Conservation (phyloP, 1,140 invertebrate genomes). For the Zaprionus davidi region DNA sequence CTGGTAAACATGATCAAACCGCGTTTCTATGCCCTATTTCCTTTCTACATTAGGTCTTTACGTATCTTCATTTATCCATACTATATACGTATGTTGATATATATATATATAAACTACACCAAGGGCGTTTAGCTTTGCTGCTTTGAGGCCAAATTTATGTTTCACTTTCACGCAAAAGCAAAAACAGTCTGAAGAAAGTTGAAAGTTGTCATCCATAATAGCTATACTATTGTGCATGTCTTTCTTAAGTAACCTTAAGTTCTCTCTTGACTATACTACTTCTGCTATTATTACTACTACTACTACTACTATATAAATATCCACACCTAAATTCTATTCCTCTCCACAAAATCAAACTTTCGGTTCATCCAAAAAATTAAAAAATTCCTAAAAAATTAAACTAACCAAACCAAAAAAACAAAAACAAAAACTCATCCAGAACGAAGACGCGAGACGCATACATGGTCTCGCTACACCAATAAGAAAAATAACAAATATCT, state of each 20-base stretch:
- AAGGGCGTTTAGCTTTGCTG: slow-evolving; percentile 63
- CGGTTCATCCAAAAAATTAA: slow-evolving; percentile 63
- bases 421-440: slow-evolving; percentile 77
- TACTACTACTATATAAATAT: slow-evolving; percentile 41
- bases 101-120: slow-evolving; percentile 23
- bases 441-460: slow-evolving; percentile 84
- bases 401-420: slow-evolving; percentile 55
- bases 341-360: slow-evolving; percentile 63
- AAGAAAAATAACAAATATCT: slow-evolving; percentile 84
- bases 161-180: slow-evolving; percentile 46
- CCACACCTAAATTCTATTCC: slow-evolving; percentile 80
- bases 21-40: neutral
- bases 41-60: slow-evolving; percentile 46
- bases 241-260: slow-evolving; percentile 44
- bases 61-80: slow-evolving; percentile 36
- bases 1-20: slow-evolving; percentile 70
- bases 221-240: slow-evolving; percentile 55
- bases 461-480: slow-evolving; percentile 84
- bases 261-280: slow-evolving; percentile 27
- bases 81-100: slow-evolving; percentile 10
- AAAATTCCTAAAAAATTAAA: slow-evolving; percentile 36
- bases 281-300: slow-evolving; percentile 41
- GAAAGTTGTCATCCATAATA: slow-evolving; percentile 19
- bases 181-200: slow-evolving; percentile 19
- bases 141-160: slow-evolving; percentile 59